Percentiles rank a stretch among this genome's conserved stretches.
These are phyloP conservation scores for Scolopax mira DNA, from an alignment of 2,113 vertebrate species.

Conservation along the genomic window DNA sequence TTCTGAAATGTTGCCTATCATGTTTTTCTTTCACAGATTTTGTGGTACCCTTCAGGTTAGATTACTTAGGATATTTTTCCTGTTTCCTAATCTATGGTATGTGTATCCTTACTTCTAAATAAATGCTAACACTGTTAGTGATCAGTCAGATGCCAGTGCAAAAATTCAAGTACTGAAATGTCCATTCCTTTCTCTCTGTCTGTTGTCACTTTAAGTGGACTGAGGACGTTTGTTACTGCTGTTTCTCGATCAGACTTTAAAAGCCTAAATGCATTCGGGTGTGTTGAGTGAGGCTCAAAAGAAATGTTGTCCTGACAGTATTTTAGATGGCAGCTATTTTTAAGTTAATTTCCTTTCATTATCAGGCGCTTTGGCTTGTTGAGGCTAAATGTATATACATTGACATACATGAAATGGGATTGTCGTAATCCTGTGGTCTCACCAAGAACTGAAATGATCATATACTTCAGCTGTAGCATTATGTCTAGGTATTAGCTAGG, in stretches of 20 bases:
- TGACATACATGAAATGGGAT: not conserved
- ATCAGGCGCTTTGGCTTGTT: not conserved
- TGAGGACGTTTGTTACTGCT: not conserved
- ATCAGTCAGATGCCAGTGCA: not conserved
- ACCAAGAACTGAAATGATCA: not conserved
- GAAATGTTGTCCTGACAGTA: not conserved
- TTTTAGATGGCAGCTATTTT: not conserved
- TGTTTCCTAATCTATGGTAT: not conserved
- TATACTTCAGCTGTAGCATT: not conserved
- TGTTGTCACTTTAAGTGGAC: not conserved
- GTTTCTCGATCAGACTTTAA: not conserved
- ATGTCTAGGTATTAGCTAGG: not conserved
- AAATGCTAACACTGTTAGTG: not conserved
- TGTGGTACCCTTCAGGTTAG: not conserved
- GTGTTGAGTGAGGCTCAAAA: not conserved
- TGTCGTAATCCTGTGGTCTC: fast-evolving
- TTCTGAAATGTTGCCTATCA: not conserved
- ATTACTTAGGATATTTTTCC: not conserved
- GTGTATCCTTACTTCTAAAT: not conserved
- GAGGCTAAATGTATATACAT: not conserved
- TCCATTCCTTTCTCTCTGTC: not conserved
- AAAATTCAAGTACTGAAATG: not conserved
- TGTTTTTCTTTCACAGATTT: not conserved
- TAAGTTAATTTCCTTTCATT: not conserved
- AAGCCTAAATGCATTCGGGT: not conserved